Evolutionary conservation across 2,888 invertebrate genomes (phyloP).

Genomic region (Bellardia pandia): DNA sequence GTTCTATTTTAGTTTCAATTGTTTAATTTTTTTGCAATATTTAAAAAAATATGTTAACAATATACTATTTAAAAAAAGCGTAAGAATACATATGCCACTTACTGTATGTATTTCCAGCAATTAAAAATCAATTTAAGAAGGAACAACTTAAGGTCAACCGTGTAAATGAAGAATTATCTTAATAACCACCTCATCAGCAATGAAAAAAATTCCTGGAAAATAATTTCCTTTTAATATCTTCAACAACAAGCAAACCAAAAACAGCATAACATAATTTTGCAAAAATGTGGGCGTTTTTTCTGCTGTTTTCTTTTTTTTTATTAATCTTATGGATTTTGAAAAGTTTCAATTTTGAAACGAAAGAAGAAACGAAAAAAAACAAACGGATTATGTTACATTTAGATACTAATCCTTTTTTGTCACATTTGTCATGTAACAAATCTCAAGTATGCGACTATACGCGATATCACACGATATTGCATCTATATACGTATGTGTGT

Average conservation of each 20-base stretch:
- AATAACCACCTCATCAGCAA: no score
- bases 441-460: conserved; percentile 5
- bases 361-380: not conserved
- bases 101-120: conserved; percentile 16
- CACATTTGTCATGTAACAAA: conserved; percentile 59
- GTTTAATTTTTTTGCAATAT: no score
- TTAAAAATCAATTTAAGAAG: conserved; percentile 40
- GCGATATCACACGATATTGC: no score
- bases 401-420: conserved; percentile 58
- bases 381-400: conserved; percentile 39
- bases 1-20: no score
- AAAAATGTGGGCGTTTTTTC: conserved; percentile 31
- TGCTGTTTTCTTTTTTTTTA: conserved; percentile 28
- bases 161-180: conserved; percentile 34
- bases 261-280: not conserved
- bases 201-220: conserved; percentile 23
- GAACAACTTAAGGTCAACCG: not conserved
- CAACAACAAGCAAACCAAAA: not conserved
- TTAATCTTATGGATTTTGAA: conserved; percentile 49
- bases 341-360: conserved; percentile 8
- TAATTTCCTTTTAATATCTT: conserved; percentile 26
- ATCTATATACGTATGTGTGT: conserved; percentile 1
- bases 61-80: no score
- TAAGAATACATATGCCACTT: not conserved
- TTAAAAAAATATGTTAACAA: no score